Evolutionary conservation across 2,113 vertebrate species (phyloP), one percentile per base, ranked within the genome.

Genomic region (Dinomys branickii): DNA sequence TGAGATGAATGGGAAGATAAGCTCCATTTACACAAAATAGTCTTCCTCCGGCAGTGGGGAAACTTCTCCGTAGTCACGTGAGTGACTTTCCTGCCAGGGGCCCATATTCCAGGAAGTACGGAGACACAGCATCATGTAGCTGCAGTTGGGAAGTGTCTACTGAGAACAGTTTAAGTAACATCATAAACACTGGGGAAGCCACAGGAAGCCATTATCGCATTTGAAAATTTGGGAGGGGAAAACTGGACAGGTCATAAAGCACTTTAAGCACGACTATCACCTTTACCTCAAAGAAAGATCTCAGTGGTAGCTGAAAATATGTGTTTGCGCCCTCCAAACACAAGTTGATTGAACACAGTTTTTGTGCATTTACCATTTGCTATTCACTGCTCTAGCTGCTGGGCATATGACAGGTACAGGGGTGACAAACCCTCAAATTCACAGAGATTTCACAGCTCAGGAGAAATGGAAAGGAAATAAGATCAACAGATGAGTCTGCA

Each of bases 21-120:
- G 28, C 26, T 95, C 56, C 28, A 61, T 63, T 85, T 85, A 83
- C 8, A 85, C 65, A 65, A 91, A 92, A 71, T 92, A 26, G 9
- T 91, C 52, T 85, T 95, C 33, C 81, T 85, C 47, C 22, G 5
- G 35, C 63, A 65, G 91, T 69, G 50, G 35, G 47, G 71, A 78
- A n/a, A 65, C 63, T 90, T 96, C 88, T 94, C 54, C 83, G 63
- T 56, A 65, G 38, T 80, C 73, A 65, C 47, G 61, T 61, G 33
- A 97, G 52, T 81, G 33, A 82, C 69, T 95, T 93, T 38, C 58
- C 11, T 73, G 47, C 54, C 87, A 86, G 69, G 35, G 61, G 13
- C 33, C 88, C 44, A 85, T 56, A 90, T 38, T 47, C 20, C 88
- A 95, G 85, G 89, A 93, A 92, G 44, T 24, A 41, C 0, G 47